A percentile compares a stretch with the other conserved stretches of the same genome.
Conservation (phyloP, 1,140 invertebrate genomes). For the Lutraria rhynchaena region DNA sequence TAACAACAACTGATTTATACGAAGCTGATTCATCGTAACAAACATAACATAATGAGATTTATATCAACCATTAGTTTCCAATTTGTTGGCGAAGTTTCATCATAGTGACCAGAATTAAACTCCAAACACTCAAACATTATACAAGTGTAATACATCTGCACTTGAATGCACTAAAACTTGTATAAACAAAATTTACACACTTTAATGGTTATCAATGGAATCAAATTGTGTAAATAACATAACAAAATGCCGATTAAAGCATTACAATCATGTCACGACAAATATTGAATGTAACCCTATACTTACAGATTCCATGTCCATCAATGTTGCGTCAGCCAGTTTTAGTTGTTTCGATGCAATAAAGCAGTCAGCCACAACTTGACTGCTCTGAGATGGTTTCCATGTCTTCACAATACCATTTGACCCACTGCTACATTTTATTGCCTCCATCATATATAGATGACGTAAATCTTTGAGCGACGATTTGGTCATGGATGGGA, state of each 20-base stretch:
- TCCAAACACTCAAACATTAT: background rate
- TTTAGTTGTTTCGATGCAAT: conserved; percentile 31
- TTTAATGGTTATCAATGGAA: background rate
- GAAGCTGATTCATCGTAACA: background rate
- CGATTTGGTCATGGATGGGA: conserved; percentile 20
- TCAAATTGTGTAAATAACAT: background rate
- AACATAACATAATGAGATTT: background rate
- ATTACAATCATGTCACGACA: background rate
- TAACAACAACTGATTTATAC: background rate
- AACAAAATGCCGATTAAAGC: background rate
- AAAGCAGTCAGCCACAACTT: conserved; percentile 32
- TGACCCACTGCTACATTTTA: conserved; percentile 17
- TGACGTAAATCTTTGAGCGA: conserved; percentile 9
- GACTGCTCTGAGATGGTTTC: background rate
- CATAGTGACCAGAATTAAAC: background rate
- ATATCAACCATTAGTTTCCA: background rate
- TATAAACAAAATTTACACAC: background rate
- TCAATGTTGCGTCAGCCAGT: conserved; percentile 12
- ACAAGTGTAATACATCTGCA: background rate
- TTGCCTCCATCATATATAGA: conserved; percentile 43
- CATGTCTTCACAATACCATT: conserved; percentile 18
- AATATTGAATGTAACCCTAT: background rate
- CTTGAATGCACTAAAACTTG: background rate
- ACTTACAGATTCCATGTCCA: conserved; percentile 26
- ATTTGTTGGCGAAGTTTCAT: background rate